These are phyloP conservation scores for Dolichotis patagonum DNA, from an alignment of 2,113 vertebrate genomes.

Conservation along the genomic window DNA sequence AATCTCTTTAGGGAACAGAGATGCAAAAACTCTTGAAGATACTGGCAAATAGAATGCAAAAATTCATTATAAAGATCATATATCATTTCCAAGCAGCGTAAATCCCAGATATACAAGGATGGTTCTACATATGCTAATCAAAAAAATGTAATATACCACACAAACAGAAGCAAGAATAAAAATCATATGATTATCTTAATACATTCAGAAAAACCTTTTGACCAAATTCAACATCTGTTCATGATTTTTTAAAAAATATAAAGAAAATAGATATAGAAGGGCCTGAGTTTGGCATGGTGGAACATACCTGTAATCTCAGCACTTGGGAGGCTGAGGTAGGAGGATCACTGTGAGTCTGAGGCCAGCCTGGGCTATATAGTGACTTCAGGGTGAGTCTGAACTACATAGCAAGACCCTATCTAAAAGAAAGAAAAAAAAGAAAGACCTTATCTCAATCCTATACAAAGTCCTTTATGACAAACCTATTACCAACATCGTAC, in stretches of 20 bases:
- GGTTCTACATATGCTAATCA: background rate
- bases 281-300: background rate
- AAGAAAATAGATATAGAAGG: background rate
- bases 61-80: background rate
- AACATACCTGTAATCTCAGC: background rate
- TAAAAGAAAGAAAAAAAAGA: background rate
- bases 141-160: background rate
- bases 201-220: background rate
- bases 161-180: background rate
- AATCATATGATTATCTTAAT: background rate
- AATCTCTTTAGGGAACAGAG: background rate
- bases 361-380: background rate
- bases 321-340: background rate
- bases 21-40: background rate
- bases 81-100: background rate
- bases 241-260: background rate
- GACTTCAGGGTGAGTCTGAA: background rate
- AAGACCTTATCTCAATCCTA: background rate
- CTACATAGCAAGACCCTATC: background rate
- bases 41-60: background rate
- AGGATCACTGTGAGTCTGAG: background rate
- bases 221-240: background rate
- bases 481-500: background rate
- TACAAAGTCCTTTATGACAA: background rate
- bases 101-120: background rate